phyloP scores from a whole-genome alignment of 2,888 invertebrate genomes.

The Troides aeacus region DNA sequence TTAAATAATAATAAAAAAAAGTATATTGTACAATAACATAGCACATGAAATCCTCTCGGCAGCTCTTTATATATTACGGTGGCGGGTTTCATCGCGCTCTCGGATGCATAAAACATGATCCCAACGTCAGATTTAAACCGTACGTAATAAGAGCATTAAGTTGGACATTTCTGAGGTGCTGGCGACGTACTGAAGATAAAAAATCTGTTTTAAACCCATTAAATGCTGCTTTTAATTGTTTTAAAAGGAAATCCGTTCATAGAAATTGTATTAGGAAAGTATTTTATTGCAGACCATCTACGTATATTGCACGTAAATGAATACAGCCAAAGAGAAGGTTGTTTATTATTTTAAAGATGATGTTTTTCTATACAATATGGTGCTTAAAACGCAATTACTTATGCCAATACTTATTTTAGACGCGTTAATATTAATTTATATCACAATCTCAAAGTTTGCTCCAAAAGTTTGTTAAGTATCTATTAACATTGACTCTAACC shows the following conservation, averaged over 20 bases:
- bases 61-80: constrained; percentile 69
- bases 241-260: not conserved
- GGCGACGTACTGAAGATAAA: constrained; percentile 39
- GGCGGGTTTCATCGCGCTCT: constrained; percentile 72
- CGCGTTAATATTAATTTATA: too few species aligned
- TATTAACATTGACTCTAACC: too few species aligned
- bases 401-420: too few species aligned
- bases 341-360: too few species aligned
- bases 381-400: too few species aligned
- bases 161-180: constrained; percentile 53
- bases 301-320: too few species aligned
- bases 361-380: too few species aligned
- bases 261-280: too few species aligned
- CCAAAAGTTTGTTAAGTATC: too few species aligned
- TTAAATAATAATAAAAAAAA: constrained; percentile 11
- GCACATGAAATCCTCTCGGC: constrained; percentile 68
- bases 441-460: too few species aligned
- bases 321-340: too few species aligned
- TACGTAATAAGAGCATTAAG: constrained; percentile 76
- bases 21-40: constrained; percentile 40
- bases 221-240: constrained; percentile 5
- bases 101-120: constrained; percentile 79
- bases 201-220: not conserved
- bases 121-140: constrained; percentile 77
- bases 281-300: too few species aligned